These are phyloP conservation scores for Cinclus mexicanus DNA, from an alignment of 2,113 vertebrate genomes.

Conservation along the genomic window DNA sequence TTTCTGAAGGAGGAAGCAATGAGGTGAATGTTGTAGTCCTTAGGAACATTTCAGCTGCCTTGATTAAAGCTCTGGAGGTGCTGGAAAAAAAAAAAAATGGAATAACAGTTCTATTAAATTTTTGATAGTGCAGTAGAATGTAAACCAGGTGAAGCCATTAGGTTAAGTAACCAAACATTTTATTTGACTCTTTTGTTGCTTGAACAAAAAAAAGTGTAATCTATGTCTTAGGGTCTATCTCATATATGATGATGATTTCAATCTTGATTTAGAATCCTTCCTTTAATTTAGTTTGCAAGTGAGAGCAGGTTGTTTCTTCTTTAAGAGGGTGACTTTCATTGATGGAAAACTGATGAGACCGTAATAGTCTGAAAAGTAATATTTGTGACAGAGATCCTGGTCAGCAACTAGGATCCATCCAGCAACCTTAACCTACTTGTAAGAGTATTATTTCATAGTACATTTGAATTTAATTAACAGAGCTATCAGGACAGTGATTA, in stretches of 20 bases:
- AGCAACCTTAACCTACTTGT: neutral
- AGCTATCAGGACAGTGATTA: neutral
- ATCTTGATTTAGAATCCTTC: neutral
- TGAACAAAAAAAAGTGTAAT: neutral
- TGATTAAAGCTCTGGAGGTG: neutral
- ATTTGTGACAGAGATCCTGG: neutral
- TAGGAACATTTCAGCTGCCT: neutral
- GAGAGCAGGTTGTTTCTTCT: slow-evolving; percentile 35
- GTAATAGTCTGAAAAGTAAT: neutral
- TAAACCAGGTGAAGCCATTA: neutral
- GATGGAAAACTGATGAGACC: neutral
- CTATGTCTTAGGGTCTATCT: accelerated
- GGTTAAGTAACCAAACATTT: neutral
- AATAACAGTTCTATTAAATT: neutral
- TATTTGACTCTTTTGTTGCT: neutral
- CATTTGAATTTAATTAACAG: neutral
- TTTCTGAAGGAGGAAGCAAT: neutral
- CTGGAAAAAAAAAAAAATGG: neutral
- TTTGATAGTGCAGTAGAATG: neutral
- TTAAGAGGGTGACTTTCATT: neutral
- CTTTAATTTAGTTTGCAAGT: neutral
- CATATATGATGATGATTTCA: neutral
- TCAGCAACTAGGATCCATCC: neutral
- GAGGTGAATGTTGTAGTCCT: neutral
- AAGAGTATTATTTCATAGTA: neutral